phyloP scores from a whole-genome alignment of 2,113 vertebrate species.

The Pygoscelis antarcticus region DNA sequence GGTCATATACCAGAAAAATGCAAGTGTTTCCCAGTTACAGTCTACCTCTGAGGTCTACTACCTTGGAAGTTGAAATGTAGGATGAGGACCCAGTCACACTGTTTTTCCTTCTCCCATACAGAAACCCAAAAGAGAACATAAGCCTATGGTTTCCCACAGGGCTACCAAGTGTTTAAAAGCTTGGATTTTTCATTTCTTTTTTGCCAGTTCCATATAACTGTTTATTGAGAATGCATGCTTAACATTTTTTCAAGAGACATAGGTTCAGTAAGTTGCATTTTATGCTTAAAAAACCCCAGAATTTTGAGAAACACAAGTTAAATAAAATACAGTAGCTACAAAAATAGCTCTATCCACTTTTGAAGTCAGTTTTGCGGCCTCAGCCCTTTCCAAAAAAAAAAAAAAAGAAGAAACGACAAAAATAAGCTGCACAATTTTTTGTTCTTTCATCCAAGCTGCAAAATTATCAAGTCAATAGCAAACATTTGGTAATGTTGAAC shows the following conservation, averaged over 20 bases:
- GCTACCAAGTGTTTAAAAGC: background rate
- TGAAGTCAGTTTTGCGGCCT: background rate
- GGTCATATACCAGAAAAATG: background rate
- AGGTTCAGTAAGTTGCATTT: background rate
- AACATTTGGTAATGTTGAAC: background rate
- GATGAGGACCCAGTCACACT: background rate
- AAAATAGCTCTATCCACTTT: background rate
- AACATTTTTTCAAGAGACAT: background rate
- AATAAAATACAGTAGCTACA: background rate
- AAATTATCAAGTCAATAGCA: constrained; percentile 29
- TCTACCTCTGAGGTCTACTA: background rate
- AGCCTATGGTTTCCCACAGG: background rate
- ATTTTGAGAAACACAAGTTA: background rate
- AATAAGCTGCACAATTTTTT: background rate
- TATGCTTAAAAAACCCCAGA: background rate
- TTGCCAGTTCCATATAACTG: background rate
- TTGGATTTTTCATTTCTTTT: background rate
- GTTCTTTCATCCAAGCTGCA: background rate
- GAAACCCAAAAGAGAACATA: background rate
- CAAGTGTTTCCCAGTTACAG: background rate
- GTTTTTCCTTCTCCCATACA: background rate
- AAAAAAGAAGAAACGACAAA: background rate
- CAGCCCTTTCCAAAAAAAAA: background rate
- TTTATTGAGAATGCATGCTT: background rate
- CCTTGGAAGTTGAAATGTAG: background rate